These are phyloP conservation scores for Fulica atra DNA, from an alignment of 2,113 vertebrate species.

Conservation along the genomic window DNA sequence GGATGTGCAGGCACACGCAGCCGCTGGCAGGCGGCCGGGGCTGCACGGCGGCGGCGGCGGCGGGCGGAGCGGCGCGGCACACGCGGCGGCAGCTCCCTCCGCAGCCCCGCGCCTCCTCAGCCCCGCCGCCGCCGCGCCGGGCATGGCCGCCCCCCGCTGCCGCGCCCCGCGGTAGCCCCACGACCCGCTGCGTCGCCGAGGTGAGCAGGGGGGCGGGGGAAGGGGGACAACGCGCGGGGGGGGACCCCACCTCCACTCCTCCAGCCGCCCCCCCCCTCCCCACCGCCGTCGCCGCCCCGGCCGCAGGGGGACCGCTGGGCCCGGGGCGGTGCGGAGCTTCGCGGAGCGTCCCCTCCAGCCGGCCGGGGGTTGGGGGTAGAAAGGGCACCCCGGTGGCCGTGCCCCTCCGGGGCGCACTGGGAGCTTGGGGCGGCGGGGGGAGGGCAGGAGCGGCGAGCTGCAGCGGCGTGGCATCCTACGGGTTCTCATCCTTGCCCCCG, in stretches of 20 bases:
- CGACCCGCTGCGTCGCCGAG: constrained; percentile 28
- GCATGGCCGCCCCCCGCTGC: constrained; percentile 11
- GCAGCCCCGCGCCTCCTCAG: constrained; percentile 3
- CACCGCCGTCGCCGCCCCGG: background rate
- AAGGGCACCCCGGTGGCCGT: background rate
- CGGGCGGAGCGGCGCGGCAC: background rate
- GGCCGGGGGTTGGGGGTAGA: background rate
- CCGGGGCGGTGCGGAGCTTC: background rate
- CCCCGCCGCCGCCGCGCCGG: background rate
- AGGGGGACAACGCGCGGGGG: too few species aligned
- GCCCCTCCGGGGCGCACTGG: background rate
- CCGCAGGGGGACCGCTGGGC: background rate
- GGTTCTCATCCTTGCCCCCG: background rate
- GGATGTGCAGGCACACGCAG: constrained; percentile 62
- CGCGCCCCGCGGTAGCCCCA: background rate
- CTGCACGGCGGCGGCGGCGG: background rate
- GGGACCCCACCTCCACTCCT: background rate
- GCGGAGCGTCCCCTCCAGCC: background rate
- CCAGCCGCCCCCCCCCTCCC: background rate
- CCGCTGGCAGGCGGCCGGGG: constrained; percentile 62
- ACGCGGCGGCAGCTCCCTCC: constrained; percentile 20
- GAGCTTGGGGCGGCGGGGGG: background rate
- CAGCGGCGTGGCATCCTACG: background rate
- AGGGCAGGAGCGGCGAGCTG: background rate
- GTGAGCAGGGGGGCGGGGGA: background rate